Conservation (phyloP, 2,113 vertebrate species). For the Origma solitaria region DNA sequence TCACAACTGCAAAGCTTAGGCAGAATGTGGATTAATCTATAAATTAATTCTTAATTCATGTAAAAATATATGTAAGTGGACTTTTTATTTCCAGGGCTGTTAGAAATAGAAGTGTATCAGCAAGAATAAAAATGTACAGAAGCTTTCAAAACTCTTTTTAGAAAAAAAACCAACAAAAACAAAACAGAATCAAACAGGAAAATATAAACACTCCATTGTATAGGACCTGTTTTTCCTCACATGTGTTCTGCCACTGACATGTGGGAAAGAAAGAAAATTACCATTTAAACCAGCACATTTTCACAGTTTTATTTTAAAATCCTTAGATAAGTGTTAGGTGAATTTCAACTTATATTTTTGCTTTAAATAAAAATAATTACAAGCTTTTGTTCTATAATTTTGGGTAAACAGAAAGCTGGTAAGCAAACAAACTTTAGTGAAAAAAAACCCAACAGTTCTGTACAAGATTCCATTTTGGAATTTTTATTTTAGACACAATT, state of each 20-base stretch:
- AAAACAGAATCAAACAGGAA: neutral
- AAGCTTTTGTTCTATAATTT: neutral
- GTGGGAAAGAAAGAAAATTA: neutral
- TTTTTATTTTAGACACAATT: neutral
- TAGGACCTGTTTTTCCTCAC: neutral
- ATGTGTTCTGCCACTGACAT: neutral
- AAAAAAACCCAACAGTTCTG: neutral
- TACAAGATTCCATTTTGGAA: neutral
- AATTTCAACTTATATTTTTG: neutral
- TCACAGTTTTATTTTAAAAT: neutral
- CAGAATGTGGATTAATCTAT: neutral
- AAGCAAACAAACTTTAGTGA: neutral
- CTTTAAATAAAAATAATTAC: neutral
- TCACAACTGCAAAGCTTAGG: neutral
- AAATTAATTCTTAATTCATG: neutral
- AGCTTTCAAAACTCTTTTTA: neutral
- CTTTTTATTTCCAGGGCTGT: neutral
- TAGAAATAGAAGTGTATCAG: neutral
- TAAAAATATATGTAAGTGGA: neutral
- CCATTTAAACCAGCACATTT: neutral
- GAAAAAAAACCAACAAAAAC: rapidly evolving
- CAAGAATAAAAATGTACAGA: neutral
- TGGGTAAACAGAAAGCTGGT: neutral
- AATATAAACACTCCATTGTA: neutral
- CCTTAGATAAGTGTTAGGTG: neutral